Conservation (phyloP, 2,113 vertebrate genomes). For the Micronycteris hirsuta region DNA sequence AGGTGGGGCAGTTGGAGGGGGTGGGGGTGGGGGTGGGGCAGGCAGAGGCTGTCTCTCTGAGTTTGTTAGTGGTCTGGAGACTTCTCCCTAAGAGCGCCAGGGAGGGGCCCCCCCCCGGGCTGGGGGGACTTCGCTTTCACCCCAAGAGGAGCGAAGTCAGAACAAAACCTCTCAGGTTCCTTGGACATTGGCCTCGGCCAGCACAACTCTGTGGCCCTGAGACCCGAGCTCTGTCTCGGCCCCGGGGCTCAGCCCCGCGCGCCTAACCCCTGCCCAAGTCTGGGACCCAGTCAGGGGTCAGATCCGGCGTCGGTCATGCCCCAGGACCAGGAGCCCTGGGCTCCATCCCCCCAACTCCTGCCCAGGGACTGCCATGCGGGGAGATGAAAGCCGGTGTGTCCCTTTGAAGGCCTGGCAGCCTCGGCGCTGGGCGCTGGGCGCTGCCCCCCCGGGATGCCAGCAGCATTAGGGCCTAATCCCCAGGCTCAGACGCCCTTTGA, state of each 20-base stretch:
- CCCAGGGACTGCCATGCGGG: background rate
- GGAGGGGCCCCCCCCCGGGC: background rate
- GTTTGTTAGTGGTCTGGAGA: background rate
- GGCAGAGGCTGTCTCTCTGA: background rate
- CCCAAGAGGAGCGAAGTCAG: background rate
- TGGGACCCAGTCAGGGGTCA: background rate
- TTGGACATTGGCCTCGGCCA: background rate
- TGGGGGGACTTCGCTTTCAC: background rate
- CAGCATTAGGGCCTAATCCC: conserved; percentile 68
- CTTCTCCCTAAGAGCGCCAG: background rate
- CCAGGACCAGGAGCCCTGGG: background rate
- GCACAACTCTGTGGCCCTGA: background rate
- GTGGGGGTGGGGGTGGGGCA: rapidly evolving
- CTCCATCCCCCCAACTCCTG: background rate
- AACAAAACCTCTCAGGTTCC: background rate
- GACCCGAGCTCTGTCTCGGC: background rate
- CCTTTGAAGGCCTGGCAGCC: conserved; percentile 63
- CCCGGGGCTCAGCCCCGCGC: background rate
- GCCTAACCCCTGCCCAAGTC: background rate
- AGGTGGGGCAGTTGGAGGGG: background rate
- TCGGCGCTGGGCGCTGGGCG: background rate
- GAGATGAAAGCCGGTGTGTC: conserved; percentile 53
- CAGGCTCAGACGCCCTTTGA: conserved; percentile 70
- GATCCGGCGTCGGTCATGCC: background rate
- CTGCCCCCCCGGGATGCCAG: conserved; percentile 50